Evolutionary conservation across 2,888 invertebrate species (phyloP), one percentile per base, ranked within the genome.

Genomic region (Zootermopsis nevadensis): DNA sequence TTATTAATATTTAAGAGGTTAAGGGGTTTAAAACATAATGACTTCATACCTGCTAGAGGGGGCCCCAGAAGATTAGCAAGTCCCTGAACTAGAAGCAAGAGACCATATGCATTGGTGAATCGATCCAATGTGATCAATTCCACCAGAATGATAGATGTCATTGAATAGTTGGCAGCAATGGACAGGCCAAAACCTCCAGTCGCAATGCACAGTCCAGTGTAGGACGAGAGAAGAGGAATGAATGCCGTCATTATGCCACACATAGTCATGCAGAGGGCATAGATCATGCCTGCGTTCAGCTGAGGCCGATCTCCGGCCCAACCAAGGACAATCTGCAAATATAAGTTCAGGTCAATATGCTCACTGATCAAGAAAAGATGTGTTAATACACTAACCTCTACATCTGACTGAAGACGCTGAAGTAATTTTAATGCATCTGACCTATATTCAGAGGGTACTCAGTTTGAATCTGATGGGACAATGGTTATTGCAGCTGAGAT

Each of bases 91-190:
- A 98, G 91, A 88, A 97, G 91, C 87, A 97, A 90, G 86, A 98
- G 90, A 0, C 98, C 98, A 88, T 98, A 98, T 7, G 97, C 97
- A 88, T 95, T 96, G 77, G 97, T 97, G 89, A 98, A 97, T 87
- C 95, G 93, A 89, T 97, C 97, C 86, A 98, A 89, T n/a, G 96
- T 95, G 86, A 98, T 95, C 86, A 97, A 92, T 88, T 98, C 95
- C 83, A 98, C 97, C 83, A 98, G 92, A 85, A 98, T 97, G 87
- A 97, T 96, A 88, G 96, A 96, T 33, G 97, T 97, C 67, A 98
- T 92, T 3, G 97, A 95, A 90, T 97, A 98, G 91, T 98, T 98
- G 84, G 97, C 97, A 38, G 97, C 96, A 87, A 98, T 96, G 89
- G 95, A 95, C 86, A 97, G 93, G 1, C 98, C 98, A 90, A 97